Conservation (phyloP, 1,140 invertebrate species). For the Sarcophaga bullata region DNA sequence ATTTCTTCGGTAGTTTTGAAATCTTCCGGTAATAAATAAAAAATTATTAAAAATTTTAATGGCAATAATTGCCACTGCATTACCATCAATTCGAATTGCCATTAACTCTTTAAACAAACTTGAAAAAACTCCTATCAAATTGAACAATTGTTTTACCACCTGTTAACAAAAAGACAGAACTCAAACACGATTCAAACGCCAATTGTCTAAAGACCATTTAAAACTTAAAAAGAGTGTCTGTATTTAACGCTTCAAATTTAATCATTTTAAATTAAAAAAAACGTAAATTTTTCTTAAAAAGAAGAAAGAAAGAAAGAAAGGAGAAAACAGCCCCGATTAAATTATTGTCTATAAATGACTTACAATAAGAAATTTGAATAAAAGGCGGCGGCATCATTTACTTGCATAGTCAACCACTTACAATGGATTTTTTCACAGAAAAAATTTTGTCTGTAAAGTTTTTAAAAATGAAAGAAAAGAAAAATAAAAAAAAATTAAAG, state of each 20-base stretch:
- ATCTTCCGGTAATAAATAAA: no score
- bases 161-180: no score
- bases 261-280: background rate
- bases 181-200: background rate
- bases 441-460: slow-evolving; percentile 6
- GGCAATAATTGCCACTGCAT: no score
- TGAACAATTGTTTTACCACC: no score
- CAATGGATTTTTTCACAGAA: background rate
- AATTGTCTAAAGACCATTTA: background rate
- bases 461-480: background rate
- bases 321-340: background rate
- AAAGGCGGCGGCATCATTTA: background rate
- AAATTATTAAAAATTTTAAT: no score
- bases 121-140: no score
- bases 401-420: background rate
- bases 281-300: no score
- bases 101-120: no score
- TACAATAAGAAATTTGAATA: slow-evolving; percentile 12
- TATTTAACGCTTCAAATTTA: background rate
- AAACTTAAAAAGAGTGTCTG: background rate
- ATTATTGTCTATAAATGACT: slow-evolving; percentile 25
- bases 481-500: no score
- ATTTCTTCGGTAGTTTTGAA: no score
- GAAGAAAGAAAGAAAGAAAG: no score
- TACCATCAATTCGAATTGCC: no score